Evolutionary conservation across 1,140 invertebrate species (phyloP), one percentile per base, ranked within the genome.

Genomic region (Bombus fervidus): DNA sequence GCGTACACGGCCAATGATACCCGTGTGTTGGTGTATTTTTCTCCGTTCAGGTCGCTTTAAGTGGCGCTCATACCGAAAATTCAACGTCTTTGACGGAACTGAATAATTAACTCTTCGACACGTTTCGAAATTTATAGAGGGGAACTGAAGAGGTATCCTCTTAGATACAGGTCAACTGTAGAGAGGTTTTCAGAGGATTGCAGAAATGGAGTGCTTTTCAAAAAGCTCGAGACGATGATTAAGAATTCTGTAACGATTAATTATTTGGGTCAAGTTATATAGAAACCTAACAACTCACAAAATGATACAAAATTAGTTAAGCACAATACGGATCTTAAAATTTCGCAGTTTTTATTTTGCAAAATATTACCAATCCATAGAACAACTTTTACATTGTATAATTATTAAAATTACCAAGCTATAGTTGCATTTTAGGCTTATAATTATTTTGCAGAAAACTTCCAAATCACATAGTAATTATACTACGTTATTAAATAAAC

Each of bases 11-110:
- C 39, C 71, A 39, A 62, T 47, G 39, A 62, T 62, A 31, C 68
- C 18, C 1, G 34, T n/a, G 53, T 34, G 80, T 43, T 25, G 5
- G 59, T n/a, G 41, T 39, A 79, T 62, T 79, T 78, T 79, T 84
- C 75, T n/a, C 31, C 25, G 82, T 25, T 25, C 66, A n/a, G 82
- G 37, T 84, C 82, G 82, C n/a, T 13, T 84, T 71, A 84, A 85
- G 83, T 53, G 53, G 22, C 77, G 59, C 69, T 79, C 77, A 81
- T 73, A 85, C 57, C 57, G 83, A 47, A 34, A 43, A 72, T 39
- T 31, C 15, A 28, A 62, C 18, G 15, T 22, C 18, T 68, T 66
- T 13, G 15, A 34, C 6, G 6, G 5, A 6, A n/a, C 6, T 66
- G 15, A 66, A 68, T 37, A 22, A 37, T 37, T 25, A 22, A 68